phyloP scores from a whole-genome alignment of 2,797 vertebrate species.

The Leptatherina wallacei region DNA sequence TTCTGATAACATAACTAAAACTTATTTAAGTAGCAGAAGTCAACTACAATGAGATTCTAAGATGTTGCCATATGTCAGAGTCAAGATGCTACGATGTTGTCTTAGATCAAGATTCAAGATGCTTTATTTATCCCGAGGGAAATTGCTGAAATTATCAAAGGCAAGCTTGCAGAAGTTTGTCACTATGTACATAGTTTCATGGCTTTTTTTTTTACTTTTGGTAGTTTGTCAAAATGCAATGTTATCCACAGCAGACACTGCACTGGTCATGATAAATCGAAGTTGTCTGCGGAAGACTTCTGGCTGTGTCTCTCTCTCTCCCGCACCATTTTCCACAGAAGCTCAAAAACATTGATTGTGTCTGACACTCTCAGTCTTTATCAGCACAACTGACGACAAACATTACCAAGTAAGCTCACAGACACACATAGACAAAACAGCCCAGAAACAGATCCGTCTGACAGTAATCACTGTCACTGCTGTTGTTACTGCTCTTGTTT shows the following conservation, averaged over 20 bases:
- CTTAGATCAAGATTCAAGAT: too few species aligned
- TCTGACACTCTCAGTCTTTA: constrained; percentile 45
- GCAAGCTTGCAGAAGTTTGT: not conserved
- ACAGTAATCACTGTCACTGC: constrained; percentile 57
- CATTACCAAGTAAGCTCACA: constrained; percentile 22
- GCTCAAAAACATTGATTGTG: constrained; percentile 35
- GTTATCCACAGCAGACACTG: not conserved
- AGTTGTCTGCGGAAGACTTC: constrained; percentile 9
- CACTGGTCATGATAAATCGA: constrained; percentile 10
- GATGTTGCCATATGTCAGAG: too few species aligned
- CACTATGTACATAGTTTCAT: not conserved
- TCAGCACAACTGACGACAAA: constrained; percentile 22
- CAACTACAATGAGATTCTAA: not conserved
- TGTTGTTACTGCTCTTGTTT: constrained; percentile 50
- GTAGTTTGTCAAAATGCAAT: not conserved
- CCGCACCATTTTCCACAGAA: constrained; percentile 20
- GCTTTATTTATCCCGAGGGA: too few species aligned
- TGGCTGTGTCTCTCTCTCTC: constrained; percentile 3
- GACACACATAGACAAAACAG: constrained; percentile 36
- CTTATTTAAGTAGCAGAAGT: not conserved
- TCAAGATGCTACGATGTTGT: not conserved
- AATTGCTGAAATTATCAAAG: too few species aligned
- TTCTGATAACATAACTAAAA: constrained; percentile 1
- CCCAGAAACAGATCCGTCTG: constrained; percentile 53
- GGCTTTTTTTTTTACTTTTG: not conserved